Evolutionary conservation across 2,888 invertebrate genomes (phyloP).

Genomic region (Bimastos eiseni): DNA sequence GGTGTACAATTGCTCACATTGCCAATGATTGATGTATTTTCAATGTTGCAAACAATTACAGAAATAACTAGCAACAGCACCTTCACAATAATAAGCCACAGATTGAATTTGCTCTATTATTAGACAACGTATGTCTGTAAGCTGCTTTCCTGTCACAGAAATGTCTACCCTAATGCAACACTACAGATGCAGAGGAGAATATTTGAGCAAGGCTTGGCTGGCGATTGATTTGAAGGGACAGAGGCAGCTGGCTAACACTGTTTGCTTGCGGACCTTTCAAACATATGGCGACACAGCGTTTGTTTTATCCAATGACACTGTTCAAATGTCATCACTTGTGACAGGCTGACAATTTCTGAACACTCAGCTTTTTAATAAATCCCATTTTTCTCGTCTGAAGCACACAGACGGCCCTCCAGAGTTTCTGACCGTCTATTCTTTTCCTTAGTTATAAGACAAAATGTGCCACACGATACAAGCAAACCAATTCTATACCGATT

Average conservation of each 20-base stretch:
- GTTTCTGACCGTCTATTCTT: background rate
- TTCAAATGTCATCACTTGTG: background rate
- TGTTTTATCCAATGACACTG: background rate
- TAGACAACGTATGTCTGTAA: background rate
- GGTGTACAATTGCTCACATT: too few relatives aligned
- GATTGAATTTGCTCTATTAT: background rate
- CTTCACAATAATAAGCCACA: too few relatives aligned
- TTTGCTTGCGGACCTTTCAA: background rate
- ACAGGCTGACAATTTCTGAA: background rate
- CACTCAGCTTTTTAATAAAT: slow-evolving; percentile 1
- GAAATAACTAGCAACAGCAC: too few relatives aligned
- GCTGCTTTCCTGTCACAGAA: background rate
- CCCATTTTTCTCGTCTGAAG: background rate
- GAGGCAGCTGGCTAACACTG: background rate
- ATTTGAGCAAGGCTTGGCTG: background rate
- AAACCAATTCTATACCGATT: background rate
- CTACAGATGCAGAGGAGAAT: background rate
- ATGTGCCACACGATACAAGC: background rate
- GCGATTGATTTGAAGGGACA: background rate
- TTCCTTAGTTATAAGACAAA: background rate
- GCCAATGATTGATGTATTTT: too few relatives aligned
- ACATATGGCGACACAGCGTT: background rate
- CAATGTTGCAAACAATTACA: too few relatives aligned
- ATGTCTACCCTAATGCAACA: background rate
- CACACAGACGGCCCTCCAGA: background rate